A percentile compares a stretch with the other conserved stretches of the same genome.
Conservation (phyloP, 2,888 invertebrate species). For the Lordiphosa andalusiaca region DNA sequence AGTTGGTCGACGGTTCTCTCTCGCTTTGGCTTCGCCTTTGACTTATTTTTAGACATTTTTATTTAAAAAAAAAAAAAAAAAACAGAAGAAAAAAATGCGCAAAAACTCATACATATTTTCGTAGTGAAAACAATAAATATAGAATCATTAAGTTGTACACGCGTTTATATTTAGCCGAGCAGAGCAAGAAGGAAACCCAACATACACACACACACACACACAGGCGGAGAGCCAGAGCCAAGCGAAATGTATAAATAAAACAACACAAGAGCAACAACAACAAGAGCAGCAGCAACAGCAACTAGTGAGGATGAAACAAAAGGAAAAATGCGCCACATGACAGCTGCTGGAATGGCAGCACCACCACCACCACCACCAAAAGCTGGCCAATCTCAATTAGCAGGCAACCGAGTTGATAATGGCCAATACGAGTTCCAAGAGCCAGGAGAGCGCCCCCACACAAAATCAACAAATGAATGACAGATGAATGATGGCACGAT, state of each 20-base stretch:
- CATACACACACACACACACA: conserved; percentile 5
- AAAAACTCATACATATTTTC: conserved; percentile 76
- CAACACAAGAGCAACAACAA: conserved; percentile 17
- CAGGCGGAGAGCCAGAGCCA: conserved; percentile 20
- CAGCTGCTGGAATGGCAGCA: conserved; percentile 3
- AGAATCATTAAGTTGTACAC: conserved; percentile 77
- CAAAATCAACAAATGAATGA: too few species aligned
- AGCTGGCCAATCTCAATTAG: conserved; percentile 5
- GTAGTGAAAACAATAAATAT: conserved; percentile 77
- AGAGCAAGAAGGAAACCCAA: conserved; percentile 15
- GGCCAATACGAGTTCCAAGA: too few species aligned
- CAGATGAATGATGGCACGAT: too few species aligned
- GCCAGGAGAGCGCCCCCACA: too few species aligned
- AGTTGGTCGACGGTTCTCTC: conserved; percentile 9
- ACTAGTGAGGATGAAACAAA: conserved; percentile 1
- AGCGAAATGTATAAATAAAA: conserved; percentile 38
- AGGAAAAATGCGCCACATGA: conserved; percentile 7
- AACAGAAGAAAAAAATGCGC: conserved; percentile 72
- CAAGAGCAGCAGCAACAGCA: conserved; percentile 1
- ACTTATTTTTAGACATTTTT: conserved; percentile 59
- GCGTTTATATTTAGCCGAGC: conserved; percentile 69
- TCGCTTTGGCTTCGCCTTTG: conserved; percentile 31
- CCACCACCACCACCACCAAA: too few species aligned
- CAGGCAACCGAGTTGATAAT: conserved; percentile 2
- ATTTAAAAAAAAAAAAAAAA: conserved; percentile 64